phyloP scores from a whole-genome alignment of 2,888 invertebrate genomes.

The Psococerastis gibbosa region DNA sequence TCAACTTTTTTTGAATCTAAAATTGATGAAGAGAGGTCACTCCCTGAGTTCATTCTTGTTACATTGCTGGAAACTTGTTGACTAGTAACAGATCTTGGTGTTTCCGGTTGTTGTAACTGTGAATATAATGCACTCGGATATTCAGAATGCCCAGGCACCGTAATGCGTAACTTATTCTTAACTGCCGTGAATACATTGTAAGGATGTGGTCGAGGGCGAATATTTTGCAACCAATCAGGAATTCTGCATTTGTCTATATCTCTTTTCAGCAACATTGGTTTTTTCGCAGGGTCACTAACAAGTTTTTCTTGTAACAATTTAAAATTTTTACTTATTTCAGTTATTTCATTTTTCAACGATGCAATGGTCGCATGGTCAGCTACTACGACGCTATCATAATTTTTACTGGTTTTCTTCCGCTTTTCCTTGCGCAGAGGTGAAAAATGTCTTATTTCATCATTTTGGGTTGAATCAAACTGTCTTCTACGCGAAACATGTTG shows the following conservation, averaged over 20 bases:
- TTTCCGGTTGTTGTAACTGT: conserved; percentile 18
- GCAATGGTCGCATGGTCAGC: not conserved
- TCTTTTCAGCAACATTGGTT: not conserved
- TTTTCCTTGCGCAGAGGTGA: no score
- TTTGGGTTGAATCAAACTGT: no score
- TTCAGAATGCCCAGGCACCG: no score
- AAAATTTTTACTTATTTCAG: conserved; percentile 11
- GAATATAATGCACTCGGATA: no score
- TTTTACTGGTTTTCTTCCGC: not conserved
- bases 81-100: conserved; percentile 13
- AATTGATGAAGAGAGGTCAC: conserved; percentile 5
- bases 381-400: conserved; percentile 4
- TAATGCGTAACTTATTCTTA: conserved; percentile 35
- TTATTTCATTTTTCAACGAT: not conserved
- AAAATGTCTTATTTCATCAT: no score
- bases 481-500: not conserved
- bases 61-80: no score
- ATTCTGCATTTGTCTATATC: not conserved
- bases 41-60: no score
- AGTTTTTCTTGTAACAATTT: conserved; percentile 1
- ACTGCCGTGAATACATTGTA: conserved; percentile 40
- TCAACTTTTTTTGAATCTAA: conserved; percentile 13
- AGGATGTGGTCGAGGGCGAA: conserved; percentile 30
- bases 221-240: conserved; percentile 26
- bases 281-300: not conserved